Evolutionary conservation across 2,888 invertebrate genomes (phyloP).

Genomic region (Conchocele bisecta): DNA sequence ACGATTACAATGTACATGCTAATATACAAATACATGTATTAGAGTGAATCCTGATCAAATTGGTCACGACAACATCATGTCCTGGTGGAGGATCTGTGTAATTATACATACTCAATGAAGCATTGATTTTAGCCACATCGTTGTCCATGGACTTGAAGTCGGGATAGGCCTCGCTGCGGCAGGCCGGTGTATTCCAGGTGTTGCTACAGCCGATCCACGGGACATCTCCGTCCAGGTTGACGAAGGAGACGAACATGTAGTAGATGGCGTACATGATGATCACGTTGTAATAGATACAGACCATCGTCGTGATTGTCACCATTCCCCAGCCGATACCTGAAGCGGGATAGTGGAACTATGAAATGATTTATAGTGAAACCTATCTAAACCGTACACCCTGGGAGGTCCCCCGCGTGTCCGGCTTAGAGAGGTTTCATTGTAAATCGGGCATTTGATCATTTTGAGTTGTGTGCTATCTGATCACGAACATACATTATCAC

Average conservation of each 20-base stretch:
- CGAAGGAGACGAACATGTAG: slow-evolving; percentile 34
- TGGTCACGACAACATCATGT: too few relatives aligned
- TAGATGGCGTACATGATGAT: slow-evolving; percentile 33
- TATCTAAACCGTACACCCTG: not conserved
- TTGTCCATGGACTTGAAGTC: too few relatives aligned
- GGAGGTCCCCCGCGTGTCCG: not conserved
- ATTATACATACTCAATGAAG: too few relatives aligned
- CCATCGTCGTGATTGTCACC: slow-evolving; percentile 21
- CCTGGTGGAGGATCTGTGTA: too few relatives aligned
- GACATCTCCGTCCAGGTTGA: slow-evolving; percentile 22
- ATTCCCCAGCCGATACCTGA: slow-evolving; percentile 35
- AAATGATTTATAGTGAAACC: not conserved
- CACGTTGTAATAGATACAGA: slow-evolving; percentile 37
- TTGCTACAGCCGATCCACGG: slow-evolving; percentile 35
- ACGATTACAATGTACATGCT: too few relatives aligned
- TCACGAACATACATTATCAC: too few relatives aligned
- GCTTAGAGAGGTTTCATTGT: not conserved
- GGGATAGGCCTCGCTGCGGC: slow-evolving; percentile 1
- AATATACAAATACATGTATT: too few relatives aligned
- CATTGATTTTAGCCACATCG: too few relatives aligned
- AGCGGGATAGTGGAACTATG: too few relatives aligned
- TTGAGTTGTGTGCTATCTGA: too few relatives aligned
- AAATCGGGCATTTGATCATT: not conserved
- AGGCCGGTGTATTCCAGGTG: slow-evolving; percentile 22
- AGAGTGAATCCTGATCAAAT: too few relatives aligned